Evolutionary conservation across 2,797 vertebrate species (phyloP), one percentile per base, ranked within the genome.

Genomic region (Lagorchestes hirsutus): DNA sequence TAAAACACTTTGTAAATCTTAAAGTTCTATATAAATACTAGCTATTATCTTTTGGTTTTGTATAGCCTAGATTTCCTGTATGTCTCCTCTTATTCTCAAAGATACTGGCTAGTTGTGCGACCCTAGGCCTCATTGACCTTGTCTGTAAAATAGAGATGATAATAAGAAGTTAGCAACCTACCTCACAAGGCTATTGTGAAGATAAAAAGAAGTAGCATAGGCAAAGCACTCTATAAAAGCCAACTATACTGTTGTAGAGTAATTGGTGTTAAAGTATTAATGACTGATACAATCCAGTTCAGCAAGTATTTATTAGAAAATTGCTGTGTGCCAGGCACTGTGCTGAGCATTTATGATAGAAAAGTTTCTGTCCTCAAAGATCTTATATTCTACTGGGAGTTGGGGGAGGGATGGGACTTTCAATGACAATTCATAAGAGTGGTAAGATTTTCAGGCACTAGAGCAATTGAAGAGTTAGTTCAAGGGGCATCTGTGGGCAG

Each of bases 271-370:
- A 46, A 46, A 46, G 74, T 50, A 24, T 87, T 87, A 50, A 87
- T 87, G 24, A 24, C 4, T 27, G 8, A 31, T 34, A 55, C 24
- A 34, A 91, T 18, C 3, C n/a, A 62, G 14, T 40, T 54, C 18
- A 94, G 91, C 93, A 54, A 52, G 34, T 50, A 57, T 93, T 96
- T 5, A 13, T 55, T 57, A 90, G 93, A 62, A 9, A 93, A 34
- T n/a, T 54, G 93, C n/a, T 50, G 40, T n/a, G 3, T 55, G 24
- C 52, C 34, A 92, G 46, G 58, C 94, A 34, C 55, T 91, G 0
- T 52, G 50, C 52, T 91, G 55, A 82, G 52, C 46, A 0, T 29
- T 90, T 56, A 11, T 24, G n/a, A 46, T 52, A 50, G n/a, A 16
- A 92, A 96, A 14, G 9, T 50, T 90, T 52, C 95, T 90, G 14